Evolutionary conservation across 2,888 invertebrate genomes (phyloP).

Genomic region (Matsumyia berberina): DNA sequence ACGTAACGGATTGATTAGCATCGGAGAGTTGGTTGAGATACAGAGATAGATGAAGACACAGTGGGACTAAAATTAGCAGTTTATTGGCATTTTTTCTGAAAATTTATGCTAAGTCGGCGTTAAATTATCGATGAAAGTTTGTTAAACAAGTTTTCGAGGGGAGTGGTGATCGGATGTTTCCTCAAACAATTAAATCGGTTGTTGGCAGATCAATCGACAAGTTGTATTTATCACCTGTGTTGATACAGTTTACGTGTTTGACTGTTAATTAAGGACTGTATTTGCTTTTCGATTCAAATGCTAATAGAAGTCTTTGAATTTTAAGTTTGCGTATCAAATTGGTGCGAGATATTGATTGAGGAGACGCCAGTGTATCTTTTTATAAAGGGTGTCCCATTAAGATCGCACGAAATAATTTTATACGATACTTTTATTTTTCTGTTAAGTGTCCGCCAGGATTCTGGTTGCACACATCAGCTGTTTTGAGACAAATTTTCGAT

Average conservation of each 20-base stretch:
- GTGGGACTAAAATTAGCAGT: constrained; percentile 1
- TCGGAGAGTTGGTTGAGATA: background rate
- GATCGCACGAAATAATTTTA: too few relatives aligned
- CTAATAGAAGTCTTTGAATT: background rate
- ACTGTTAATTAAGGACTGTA: background rate
- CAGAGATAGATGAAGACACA: background rate
- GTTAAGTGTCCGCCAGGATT: too few relatives aligned
- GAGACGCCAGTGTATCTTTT: too few relatives aligned
- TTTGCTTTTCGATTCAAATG: constrained; percentile 1
- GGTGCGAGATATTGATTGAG: too few relatives aligned
- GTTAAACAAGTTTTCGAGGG: background rate
- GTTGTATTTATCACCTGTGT: constrained; percentile 1
- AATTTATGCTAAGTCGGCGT: constrained; percentile 25
- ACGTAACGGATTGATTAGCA: constrained; percentile 21
- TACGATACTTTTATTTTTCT: too few relatives aligned
- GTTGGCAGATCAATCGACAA: background rate
- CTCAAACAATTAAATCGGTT: constrained; percentile 1
- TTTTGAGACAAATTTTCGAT: too few relatives aligned
- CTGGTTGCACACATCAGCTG: too few relatives aligned
- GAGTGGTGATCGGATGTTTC: background rate
- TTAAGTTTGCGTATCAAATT: background rate
- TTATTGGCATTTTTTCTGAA: constrained; percentile 9
- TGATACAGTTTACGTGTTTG: background rate
- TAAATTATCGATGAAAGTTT: background rate
- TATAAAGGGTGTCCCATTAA: too few relatives aligned